Evolutionary conservation across 2,113 vertebrate species (phyloP), one percentile per base, ranked within the genome.

Genomic region (Tautogolabrus adspersus): DNA sequence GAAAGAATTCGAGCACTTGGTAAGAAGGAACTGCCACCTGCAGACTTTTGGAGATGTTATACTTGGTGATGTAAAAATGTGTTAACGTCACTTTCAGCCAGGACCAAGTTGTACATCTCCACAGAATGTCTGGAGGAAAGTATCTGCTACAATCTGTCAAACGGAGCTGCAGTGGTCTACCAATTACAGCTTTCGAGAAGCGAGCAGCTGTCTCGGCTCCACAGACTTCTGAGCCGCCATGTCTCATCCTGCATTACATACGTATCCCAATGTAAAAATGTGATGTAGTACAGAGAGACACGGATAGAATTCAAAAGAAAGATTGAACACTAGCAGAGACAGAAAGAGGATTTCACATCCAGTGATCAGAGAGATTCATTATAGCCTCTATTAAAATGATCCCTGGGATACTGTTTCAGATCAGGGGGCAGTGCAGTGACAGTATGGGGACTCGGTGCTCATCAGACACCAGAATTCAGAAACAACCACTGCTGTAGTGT

Each of bases 171-270:
- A 72, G 59, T 55, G 77, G 79, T 87, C 85, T 47, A 89, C 90
- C 91, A 93, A 93, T 93, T 93, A 93, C 80, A 81, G 87, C 79
- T 49, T 59, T 34, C 85, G 87, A 82, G 88, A 63, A 68, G 79
- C 11, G 69, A 84, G 85, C 74, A 81, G 88, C 90, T 92, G 89
- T 90, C 92, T 85, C n/a, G 4, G 78, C 71, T 83, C 71, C 12
- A 2, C 72, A 73, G 66, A 77, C 75, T 74, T 51, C 69, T 70
- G 18, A 69, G 87, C 78, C 68, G 55, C 82, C 75, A 22, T 84
- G 77, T 86, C 70, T 89, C 83, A 78, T 77, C 70, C 85, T 16
- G 77, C 69, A 72, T 86, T 85, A 89, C 86, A 83, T 66, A 76
- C 73, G 44, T 63, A 65, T 75, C 38, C 56, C 69, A 30, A 47